These are phyloP conservation scores for Caenorhabditis briggsae DNA, from an alignment of 1,140 invertebrate genomes.

Conservation along the genomic window DNA sequence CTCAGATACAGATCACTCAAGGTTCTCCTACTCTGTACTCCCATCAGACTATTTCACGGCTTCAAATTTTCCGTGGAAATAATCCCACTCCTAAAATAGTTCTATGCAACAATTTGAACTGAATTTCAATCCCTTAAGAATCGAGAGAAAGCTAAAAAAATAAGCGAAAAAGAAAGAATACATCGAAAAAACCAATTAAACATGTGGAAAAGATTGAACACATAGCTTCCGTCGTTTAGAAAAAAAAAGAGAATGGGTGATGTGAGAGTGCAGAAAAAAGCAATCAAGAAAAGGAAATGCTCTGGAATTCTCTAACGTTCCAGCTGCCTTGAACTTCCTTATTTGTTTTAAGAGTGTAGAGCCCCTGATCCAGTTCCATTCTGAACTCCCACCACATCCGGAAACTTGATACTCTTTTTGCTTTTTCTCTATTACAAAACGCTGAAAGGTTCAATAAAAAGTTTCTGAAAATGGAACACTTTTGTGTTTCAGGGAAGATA, in stretches of 20 bases:
- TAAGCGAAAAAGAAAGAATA: background rate
- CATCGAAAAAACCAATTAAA: constrained; percentile 6
- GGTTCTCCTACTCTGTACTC: too few species aligned
- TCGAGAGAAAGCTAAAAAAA: background rate
- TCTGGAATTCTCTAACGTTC: background rate
- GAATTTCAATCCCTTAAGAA: too few species aligned
- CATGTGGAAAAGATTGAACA: constrained; percentile 47
- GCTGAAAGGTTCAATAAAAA: background rate
- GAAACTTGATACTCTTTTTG: background rate
- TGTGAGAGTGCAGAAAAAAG: background rate
- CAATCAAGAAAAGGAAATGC: background rate
- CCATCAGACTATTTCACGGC: too few species aligned
- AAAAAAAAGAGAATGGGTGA: background rate
- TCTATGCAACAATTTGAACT: too few species aligned
- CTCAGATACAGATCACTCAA: too few species aligned
- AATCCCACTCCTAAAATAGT: too few species aligned
- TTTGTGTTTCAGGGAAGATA: background rate
- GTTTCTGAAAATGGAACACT: background rate
- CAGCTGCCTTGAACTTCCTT: background rate
- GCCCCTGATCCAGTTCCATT: background rate
- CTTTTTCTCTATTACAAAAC: background rate
- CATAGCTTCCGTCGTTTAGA: background rate
- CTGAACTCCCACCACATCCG: constrained; percentile 22
- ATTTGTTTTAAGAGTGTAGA: background rate
- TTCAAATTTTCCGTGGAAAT: too few species aligned